Base-by-base conservation (phyloP, 2,113 vertebrate species). In the Lepus timidus region DNA sequence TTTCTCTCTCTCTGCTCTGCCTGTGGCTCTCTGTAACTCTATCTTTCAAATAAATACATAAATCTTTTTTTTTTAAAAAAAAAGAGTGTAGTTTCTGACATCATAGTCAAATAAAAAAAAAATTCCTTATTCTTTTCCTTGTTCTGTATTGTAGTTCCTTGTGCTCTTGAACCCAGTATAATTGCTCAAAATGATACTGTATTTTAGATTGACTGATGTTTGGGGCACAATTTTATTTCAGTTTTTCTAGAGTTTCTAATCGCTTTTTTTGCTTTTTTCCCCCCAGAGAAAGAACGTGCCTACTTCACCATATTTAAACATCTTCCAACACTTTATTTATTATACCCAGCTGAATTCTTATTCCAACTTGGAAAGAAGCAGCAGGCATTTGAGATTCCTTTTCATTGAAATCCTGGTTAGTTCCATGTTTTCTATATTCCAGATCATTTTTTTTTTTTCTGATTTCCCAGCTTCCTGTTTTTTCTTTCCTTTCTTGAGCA, bases 281-380 rank as follows among this genome's bases (percentile, higher is more conserved):
- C 61, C 44, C 33, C 13, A 68, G 22, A 92, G 89, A 91, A 62
- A 51, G 64, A 91, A 65, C 9, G 71, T 90, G 39, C 70, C 55
- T 88, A 55, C 23, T 79, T 84, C 23, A 74, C 39, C 12, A 86
- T 73, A 73, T 85, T 31, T 55, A 93, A 74, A 36, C 85, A 76
- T n/a, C 70, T 93, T 93, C 75, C 19, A 88, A 27, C 20, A 74
- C 33, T 29, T 94, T 76, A 71, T 65, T 88, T 88, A 67, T 71
- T 88, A 33, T 65, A 85, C 68, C 31, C 85, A 9, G 29, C 16
- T 74, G 62, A 85, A 67, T 78, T 80, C 70, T 85, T 85, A 29
- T 62, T 95, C 55, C 22, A 78, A 51, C 82, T 90, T 95, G 49
- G 55, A 83, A 95, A 94, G 39, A 51, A 31, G 67, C 64, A n/a